phyloP scores from a whole-genome alignment of 2,113 vertebrate genomes.

The Chiloscyllium plagiosum region DNA sequence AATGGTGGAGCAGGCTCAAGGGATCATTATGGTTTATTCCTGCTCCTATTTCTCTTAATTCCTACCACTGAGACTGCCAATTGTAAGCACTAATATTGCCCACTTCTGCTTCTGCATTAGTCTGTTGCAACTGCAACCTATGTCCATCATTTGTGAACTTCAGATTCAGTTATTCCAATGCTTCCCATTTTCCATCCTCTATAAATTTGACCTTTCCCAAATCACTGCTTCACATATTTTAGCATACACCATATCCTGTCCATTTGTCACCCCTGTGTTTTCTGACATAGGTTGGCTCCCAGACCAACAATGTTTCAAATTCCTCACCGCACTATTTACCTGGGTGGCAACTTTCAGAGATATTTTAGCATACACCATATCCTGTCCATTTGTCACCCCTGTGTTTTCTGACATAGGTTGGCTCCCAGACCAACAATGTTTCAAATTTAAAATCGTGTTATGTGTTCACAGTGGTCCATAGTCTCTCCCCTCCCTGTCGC shows the following conservation, averaged over 20 bases:
- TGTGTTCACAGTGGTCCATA: background rate
- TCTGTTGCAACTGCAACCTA: background rate
- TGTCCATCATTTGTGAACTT: background rate
- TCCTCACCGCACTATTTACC: too few relatives aligned
- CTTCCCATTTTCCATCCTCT: background rate
- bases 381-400: background rate
- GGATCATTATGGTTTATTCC: too few relatives aligned
- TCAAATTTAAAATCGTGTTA: background rate
- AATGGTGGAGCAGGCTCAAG: too few relatives aligned
- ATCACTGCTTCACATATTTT: background rate
- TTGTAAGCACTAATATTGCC: background rate
- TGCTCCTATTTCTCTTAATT: too few relatives aligned
- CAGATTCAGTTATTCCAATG: background rate
- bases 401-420: background rate
- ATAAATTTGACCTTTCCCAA: background rate
- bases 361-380: background rate
- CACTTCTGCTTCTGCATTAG: background rate
- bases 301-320: background rate
- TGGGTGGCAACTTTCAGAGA: too few relatives aligned
- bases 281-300: background rate
- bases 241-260: background rate
- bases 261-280: background rate
- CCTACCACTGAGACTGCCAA: background rate
- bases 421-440: background rate
- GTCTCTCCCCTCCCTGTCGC: background rate